Evolutionary conservation across 2,888 invertebrate genomes (phyloP).

Genomic region (Pollenia griseotomentosa): DNA sequence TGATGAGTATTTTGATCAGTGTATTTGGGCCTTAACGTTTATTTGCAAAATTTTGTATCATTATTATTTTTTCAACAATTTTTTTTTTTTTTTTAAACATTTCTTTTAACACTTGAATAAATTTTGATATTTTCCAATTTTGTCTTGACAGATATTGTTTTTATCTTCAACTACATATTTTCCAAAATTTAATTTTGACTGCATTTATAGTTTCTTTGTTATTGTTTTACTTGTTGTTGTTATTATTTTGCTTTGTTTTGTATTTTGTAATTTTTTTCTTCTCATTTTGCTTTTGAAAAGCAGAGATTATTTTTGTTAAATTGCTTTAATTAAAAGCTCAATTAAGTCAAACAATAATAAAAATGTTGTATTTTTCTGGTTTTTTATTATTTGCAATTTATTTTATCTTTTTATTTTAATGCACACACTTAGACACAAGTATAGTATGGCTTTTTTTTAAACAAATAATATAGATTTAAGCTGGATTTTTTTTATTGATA

Average conservation of each 20-base stretch:
- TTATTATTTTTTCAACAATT: too few species aligned
- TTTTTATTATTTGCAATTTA: neutral
- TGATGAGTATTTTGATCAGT: too few species aligned
- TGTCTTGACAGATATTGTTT: slow-evolving; percentile 18
- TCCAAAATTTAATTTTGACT: neutral
- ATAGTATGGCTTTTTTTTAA: too few species aligned
- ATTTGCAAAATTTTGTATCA: too few species aligned
- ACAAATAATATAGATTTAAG: slow-evolving; percentile 8
- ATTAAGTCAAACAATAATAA: slow-evolving; percentile 67
- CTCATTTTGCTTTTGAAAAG: slow-evolving; percentile 46
- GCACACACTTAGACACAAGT: neutral
- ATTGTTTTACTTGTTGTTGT: neutral
- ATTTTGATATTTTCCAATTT: slow-evolving; percentile 1
- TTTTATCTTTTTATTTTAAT: neutral
- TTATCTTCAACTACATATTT: slow-evolving; percentile 19
- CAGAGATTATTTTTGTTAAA: slow-evolving; percentile 68
- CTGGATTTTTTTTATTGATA: slow-evolving; percentile 1
- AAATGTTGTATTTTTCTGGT: slow-evolving; percentile 42
- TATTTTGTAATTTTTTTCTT: slow-evolving; percentile 56
- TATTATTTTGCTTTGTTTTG: slow-evolving; percentile 1
- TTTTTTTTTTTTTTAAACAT: too few species aligned
- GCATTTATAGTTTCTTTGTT: slow-evolving; percentile 5
- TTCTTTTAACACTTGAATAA: slow-evolving; percentile 29
- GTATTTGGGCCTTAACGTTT: too few species aligned
- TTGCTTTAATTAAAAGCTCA: slow-evolving; percentile 72